phyloP scores from a whole-genome alignment of 2,797 vertebrate genomes.

The Buceros bicornis region DNA sequence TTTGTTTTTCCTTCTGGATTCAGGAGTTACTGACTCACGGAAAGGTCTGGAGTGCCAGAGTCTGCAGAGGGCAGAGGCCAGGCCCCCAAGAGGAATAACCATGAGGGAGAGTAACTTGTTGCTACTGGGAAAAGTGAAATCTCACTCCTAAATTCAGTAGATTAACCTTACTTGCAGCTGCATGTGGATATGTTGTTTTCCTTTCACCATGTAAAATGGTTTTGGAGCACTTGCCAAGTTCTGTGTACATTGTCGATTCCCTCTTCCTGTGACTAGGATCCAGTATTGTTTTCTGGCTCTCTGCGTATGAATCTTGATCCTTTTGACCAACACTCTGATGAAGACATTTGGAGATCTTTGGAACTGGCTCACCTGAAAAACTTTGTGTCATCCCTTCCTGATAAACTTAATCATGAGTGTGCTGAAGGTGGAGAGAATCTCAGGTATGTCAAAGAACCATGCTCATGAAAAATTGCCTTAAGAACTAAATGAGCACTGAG shows the following conservation, averaged over 20 bases:
- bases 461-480: not conserved
- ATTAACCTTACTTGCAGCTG: not conserved
- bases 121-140: not conserved
- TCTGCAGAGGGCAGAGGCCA: not conserved
- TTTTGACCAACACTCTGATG: constrained; percentile 90
- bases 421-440: constrained; percentile 96
- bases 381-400: constrained; percentile 89
- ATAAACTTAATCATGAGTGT: constrained; percentile 92
- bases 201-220: not conserved
- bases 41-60: not conserved
- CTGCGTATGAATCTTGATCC: constrained; percentile 97
- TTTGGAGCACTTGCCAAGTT: not conserved
- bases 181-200: not conserved
- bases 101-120: not conserved
- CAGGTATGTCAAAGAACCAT: constrained; percentile 78
- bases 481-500: not conserved
- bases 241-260: not conserved
- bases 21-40: not conserved
- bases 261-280: constrained; percentile 83
- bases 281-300: constrained; percentile 94
- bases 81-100: not conserved
- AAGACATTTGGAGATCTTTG: constrained; percentile 91
- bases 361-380: constrained; percentile 92
- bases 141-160: not conserved
- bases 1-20: not conserved